Conservation (phyloP, 2,888 invertebrate genomes). For the Andricus curvator region DNA sequence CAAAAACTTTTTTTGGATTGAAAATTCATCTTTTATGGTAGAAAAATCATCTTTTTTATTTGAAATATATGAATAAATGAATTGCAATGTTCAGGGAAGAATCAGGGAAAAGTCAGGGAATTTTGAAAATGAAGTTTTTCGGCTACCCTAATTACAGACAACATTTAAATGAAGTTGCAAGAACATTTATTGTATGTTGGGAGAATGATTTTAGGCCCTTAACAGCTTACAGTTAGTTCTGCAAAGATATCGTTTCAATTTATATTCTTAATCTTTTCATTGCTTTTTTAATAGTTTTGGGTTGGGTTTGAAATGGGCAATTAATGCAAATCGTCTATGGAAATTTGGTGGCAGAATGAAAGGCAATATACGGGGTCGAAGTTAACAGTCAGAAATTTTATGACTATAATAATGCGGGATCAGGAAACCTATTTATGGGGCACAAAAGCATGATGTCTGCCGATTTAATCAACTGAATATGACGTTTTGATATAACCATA, state of each 20-base stretch:
- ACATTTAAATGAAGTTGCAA: background rate
- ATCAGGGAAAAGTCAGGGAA: too few species aligned
- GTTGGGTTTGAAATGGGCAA: background rate
- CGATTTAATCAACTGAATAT: background rate
- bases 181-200: background rate
- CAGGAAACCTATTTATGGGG: slow-evolving; percentile 4
- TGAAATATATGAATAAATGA: too few species aligned
- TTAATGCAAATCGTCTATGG: slow-evolving; percentile 20
- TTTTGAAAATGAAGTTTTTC: too few species aligned
- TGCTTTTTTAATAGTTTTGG: slow-evolving; percentile 14
- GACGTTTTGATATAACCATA: background rate
- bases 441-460: slow-evolving; percentile 12
- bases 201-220: background rate
- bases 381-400: slow-evolving; percentile 2
- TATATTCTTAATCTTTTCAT: slow-evolving; percentile 9
- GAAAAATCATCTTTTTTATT: too few species aligned
- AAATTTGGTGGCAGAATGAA: slow-evolving; percentile 1
- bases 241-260: slow-evolving; percentile 7
- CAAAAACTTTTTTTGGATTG: too few species aligned
- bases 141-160: background rate
- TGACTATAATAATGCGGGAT: slow-evolving; percentile 8
- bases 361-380: background rate
- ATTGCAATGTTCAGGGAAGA: too few species aligned
- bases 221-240: background rate
- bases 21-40: too few species aligned